These are phyloP conservation scores for Clupea harengus DNA, from an alignment of 2,113 vertebrate species.

Conservation along the genomic window DNA sequence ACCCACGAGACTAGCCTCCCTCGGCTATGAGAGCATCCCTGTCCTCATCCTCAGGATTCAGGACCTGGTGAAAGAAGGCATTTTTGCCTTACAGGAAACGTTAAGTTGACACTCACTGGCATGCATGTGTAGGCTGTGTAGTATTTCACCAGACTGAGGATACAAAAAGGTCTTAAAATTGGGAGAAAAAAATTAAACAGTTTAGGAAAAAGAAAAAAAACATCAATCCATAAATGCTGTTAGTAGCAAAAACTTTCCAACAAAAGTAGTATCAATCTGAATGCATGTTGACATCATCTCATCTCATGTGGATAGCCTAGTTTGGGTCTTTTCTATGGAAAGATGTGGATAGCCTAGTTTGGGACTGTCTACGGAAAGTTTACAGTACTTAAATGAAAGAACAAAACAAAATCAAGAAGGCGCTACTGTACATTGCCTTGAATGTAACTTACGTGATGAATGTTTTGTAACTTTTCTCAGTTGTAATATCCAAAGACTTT, in stretches of 20 bases:
- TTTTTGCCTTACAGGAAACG: background rate
- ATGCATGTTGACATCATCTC: background rate
- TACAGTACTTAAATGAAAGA: too few relatives aligned
- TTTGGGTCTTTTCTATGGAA: background rate
- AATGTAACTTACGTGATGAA: conserved; percentile 5
- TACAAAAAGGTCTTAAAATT: background rate
- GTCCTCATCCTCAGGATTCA: background rate
- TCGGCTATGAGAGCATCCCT: background rate
- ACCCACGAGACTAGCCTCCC: background rate
- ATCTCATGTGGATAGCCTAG: background rate
- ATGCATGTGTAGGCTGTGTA: background rate
- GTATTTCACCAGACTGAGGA: background rate
- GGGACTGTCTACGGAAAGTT: background rate
- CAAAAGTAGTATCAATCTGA: background rate
- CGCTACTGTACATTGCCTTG: background rate
- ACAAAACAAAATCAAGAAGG: background rate
- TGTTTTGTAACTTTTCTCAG: background rate
- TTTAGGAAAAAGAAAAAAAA: too few relatives aligned
- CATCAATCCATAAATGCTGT: background rate
- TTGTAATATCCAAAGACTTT: background rate
- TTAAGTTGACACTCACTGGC: background rate
- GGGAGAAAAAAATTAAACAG: background rate
- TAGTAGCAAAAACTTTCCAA: too few relatives aligned
- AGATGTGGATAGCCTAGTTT: background rate
- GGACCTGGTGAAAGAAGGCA: background rate